phyloP scores from a whole-genome alignment of 2,797 vertebrate genomes.

The Rhinogobio ventralis region DNA sequence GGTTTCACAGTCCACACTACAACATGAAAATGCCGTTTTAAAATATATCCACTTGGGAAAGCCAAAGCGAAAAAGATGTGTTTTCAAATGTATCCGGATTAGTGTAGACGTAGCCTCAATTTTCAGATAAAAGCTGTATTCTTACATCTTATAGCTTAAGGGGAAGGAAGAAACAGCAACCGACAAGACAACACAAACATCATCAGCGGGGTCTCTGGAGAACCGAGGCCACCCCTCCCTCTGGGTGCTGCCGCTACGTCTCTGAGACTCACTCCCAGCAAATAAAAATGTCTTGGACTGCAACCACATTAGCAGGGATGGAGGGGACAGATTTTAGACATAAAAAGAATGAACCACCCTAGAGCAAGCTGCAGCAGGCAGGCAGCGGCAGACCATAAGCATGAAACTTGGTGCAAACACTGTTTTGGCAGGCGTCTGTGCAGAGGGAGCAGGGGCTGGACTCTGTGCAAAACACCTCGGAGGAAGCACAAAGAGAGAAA shows the following conservation, averaged over 20 bases:
- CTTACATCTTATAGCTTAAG: constrained; percentile 42
- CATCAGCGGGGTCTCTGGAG: constrained; percentile 45
- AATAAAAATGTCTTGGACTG: constrained; percentile 72
- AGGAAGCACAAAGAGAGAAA: constrained; percentile 34
- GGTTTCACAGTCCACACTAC: background rate
- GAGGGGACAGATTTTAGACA: constrained; percentile 62
- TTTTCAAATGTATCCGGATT: background rate
- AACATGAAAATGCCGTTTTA: background rate
- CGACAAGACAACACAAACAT: constrained; percentile 42
- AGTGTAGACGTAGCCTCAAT: background rate
- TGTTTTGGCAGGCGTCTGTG: constrained; percentile 53
- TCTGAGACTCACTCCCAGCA: constrained; percentile 66
- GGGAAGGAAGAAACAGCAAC: constrained; percentile 25
- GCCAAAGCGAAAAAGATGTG: background rate
- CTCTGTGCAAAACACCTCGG: constrained; percentile 56
- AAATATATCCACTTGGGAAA: background rate
- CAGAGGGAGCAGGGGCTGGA: constrained; percentile 51
- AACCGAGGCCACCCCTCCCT: constrained; percentile 27
- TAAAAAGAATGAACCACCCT: constrained; percentile 58
- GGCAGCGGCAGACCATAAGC: constrained; percentile 51
- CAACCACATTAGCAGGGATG: constrained; percentile 67
- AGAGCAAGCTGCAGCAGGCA: constrained; percentile 41
- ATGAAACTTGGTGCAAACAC: constrained; percentile 53
- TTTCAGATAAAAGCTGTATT: constrained; percentile 40
- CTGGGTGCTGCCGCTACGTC: constrained; percentile 57